These are phyloP conservation scores for Dorcus parallelipipedus DNA, from an alignment of 2,888 invertebrate species.

Conservation along the genomic window DNA sequence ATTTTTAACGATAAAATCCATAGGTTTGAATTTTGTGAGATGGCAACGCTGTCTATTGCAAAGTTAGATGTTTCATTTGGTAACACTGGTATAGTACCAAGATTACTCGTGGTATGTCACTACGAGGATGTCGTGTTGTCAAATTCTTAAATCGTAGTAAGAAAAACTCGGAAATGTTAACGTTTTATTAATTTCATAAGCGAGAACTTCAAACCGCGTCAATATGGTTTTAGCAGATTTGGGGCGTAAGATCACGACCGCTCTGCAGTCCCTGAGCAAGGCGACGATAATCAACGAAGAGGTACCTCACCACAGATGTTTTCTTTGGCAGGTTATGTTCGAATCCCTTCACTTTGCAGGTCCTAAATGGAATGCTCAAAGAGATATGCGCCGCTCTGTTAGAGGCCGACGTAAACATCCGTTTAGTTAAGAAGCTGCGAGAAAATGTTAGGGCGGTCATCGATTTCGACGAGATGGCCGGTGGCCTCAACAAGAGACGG, in stretches of 20 bases:
- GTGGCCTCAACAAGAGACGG: slow-evolving; percentile 93
- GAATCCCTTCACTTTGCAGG: slow-evolving; percentile 55
- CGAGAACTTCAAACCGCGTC: not conserved
- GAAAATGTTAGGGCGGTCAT: slow-evolving; percentile 98
- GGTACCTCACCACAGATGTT: slow-evolving; percentile 54
- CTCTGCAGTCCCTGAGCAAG: slow-evolving; percentile 94
- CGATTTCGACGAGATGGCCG: slow-evolving; percentile 99
- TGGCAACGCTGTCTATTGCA: too few relatives aligned
- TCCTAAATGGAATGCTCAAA: slow-evolving; percentile 97
- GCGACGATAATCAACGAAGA: slow-evolving; percentile 98
- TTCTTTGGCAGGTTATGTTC: slow-evolving; percentile 13
- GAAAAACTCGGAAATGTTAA: too few relatives aligned
- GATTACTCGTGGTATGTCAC: too few relatives aligned
- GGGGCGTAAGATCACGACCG: slow-evolving; percentile 98
- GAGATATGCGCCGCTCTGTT: slow-evolving; percentile 96
- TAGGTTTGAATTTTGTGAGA: too few relatives aligned
- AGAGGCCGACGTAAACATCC: slow-evolving; percentile 96
- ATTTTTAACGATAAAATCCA: too few relatives aligned
- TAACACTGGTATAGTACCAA: too few relatives aligned
- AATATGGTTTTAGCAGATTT: slow-evolving; percentile 99
- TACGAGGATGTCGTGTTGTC: too few relatives aligned
- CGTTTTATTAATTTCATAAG: too few relatives aligned
- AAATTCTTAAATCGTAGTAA: too few relatives aligned
- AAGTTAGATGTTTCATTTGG: too few relatives aligned
- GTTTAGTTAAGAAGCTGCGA: slow-evolving; percentile 88